These are phyloP conservation scores for Ichneumoninae sp. DNA, from an alignment of 2,888 invertebrate genomes.

Conservation along the genomic window DNA sequence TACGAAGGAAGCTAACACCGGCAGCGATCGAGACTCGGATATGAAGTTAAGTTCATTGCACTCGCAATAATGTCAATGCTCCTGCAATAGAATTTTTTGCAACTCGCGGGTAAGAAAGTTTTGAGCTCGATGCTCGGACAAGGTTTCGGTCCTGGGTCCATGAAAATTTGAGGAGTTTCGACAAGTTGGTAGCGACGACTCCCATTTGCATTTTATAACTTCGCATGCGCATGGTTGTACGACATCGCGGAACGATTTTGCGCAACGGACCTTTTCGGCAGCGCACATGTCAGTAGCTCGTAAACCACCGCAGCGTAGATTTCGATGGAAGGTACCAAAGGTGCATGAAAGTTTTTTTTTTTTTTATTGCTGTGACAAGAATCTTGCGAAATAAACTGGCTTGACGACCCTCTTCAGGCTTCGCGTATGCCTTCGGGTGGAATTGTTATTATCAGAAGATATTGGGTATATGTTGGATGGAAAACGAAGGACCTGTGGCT, in stretches of 20 bases:
- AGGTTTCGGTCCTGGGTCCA: too few relatives aligned
- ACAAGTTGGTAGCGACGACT: too few relatives aligned
- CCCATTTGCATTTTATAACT: too few relatives aligned
- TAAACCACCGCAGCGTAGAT: slow-evolving; percentile 40
- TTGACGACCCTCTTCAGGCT: slow-evolving; percentile 54
- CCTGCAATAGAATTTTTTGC: too few relatives aligned
- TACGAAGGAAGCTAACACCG: too few relatives aligned
- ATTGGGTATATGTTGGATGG: slow-evolving; percentile 61
- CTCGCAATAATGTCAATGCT: too few relatives aligned
- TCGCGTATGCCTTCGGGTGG: slow-evolving; percentile 69
- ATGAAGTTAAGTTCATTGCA: too few relatives aligned
- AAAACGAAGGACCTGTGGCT: slow-evolving; percentile 40
- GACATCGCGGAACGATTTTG: slow-evolving; percentile 6
- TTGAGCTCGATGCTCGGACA: too few relatives aligned
- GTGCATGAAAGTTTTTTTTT: slow-evolving; percentile 18
- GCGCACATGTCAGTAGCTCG: slow-evolving; percentile 30
- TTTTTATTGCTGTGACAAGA: background rate
- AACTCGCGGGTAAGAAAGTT: too few relatives aligned
- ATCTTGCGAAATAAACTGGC: too few relatives aligned
- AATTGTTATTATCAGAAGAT: slow-evolving; percentile 69
- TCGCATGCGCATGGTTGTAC: background rate
- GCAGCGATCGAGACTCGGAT: too few relatives aligned
- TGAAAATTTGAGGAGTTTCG: too few relatives aligned
- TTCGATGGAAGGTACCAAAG: slow-evolving; percentile 39
- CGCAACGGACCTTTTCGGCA: slow-evolving; percentile 18